Conservation (phyloP, 2,113 vertebrate species). For the Spilogale gracilis region DNA sequence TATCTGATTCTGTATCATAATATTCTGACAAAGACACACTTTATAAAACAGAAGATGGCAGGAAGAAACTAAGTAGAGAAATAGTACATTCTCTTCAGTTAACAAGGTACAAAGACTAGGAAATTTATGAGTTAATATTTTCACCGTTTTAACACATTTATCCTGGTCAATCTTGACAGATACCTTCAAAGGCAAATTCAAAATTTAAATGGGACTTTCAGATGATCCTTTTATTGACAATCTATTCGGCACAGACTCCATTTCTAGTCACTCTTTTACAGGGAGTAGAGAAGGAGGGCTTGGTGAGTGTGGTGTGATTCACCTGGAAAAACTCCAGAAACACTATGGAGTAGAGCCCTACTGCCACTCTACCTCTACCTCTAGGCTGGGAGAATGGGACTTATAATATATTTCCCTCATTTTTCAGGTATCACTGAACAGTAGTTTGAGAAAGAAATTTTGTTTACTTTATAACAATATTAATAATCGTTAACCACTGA, state of each 20-base stretch:
- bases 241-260: neutral
- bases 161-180: neutral
- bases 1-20: neutral
- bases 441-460: neutral
- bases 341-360: neutral
- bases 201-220: conserved; percentile 42
- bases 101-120: neutral
- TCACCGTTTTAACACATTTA: conserved; percentile 12
- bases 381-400: fast-evolving
- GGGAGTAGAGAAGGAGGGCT: neutral
- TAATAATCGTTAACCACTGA: neutral
- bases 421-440: neutral
- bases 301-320: neutral
- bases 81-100: neutral
- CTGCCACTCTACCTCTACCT: neutral
- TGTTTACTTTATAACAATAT: neutral
- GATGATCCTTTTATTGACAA: neutral
- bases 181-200: conserved; percentile 42
- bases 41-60: neutral
- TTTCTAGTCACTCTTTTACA: conserved; percentile 31
- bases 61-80: neutral
- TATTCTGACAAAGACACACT: conserved; percentile 21
- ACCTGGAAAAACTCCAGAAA: neutral
- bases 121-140: conserved; percentile 40
- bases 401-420: neutral